Base-by-base conservation (phyloP, 2,888 invertebrate genomes). In the Hofmannophila pseudospretella region DNA sequence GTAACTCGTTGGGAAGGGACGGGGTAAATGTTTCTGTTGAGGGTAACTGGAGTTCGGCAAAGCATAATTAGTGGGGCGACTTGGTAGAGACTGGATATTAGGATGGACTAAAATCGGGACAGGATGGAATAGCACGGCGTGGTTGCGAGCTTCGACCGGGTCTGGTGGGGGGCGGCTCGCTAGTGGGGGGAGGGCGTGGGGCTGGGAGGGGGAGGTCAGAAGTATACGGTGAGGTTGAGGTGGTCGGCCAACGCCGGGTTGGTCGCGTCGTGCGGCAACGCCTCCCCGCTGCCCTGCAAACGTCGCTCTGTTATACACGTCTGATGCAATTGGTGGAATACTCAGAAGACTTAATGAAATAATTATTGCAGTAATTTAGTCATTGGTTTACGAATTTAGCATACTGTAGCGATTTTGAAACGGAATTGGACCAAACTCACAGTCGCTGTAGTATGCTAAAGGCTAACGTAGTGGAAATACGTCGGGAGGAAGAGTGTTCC, bases 211-310 rank as follows among this genome's bases (percentile, higher is more conserved):
- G 35, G 29, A 30, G 54, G 45, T 75, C 74, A 92, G 75, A 92
- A 92, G 78, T 92, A 92, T n/a, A 92, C 92, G 41, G 92, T 92
- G 59, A 92, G 88, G 74, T 91, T 91, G 70, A 90, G 89, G 68
- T 90, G 89, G 47, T 91, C 91, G 38, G 78, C 77, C 31, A 76
- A 56, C 25, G 77, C 57, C 9, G 70, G 61, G 69, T 79, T 78
- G 55, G 73, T 73, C 12, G 82, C 80, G 49, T 80, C 84, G 45
- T 61, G 62, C 44, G 53, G 58, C 42, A 48, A 54, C 12, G 51
- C 58, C 49, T 57, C 67, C 51, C 58, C 64, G 61, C 69, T 68
- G 58, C 66, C 74, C 80, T 81, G 71, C 61, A 67, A 58, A 51
- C 39, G 30, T 32, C 51, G 40, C 38, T 49, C 50, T 57, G 53